A percentile compares a stretch with the other conserved stretches of the same genome.
Conservation (phyloP, 2,113 vertebrate genomes). For the Psittacula cyanocephala region DNA sequence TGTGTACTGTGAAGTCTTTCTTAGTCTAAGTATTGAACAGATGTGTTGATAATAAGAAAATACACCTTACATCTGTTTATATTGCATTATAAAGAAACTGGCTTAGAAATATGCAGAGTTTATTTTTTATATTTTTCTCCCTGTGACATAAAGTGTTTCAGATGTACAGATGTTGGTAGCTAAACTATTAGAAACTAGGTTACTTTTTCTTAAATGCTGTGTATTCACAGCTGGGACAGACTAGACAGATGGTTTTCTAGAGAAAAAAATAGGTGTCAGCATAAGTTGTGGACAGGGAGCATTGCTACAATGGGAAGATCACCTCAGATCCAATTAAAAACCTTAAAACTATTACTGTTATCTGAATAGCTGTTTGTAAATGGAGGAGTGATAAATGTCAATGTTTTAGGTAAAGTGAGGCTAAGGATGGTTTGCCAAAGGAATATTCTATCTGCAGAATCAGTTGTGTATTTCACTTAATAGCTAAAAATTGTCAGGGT, state of each 20-base stretch:
- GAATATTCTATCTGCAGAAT: background rate
- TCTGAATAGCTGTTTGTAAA: background rate
- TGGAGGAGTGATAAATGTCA: background rate
- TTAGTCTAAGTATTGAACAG: background rate
- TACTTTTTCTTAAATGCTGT: background rate
- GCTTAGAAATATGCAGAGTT: background rate
- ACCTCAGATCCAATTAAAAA: background rate
- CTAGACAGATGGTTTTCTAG: background rate
- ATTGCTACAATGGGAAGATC: background rate
- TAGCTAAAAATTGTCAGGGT: background rate
- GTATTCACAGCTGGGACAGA: background rate
- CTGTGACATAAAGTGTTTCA: background rate
- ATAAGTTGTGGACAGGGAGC: background rate
- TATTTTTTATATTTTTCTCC: background rate
- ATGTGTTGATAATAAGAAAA: background rate
- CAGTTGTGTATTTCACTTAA: background rate
- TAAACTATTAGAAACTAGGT: background rate
- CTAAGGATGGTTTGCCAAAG: background rate
- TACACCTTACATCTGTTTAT: background rate
- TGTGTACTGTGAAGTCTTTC: background rate
- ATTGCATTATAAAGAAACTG: background rate
- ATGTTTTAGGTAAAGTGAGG: background rate
- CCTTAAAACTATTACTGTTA: background rate
- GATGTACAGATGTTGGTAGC: background rate
- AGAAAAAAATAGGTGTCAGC: background rate